Conservation (phyloP, 2,113 vertebrate genomes). For the Clupea harengus region DNA sequence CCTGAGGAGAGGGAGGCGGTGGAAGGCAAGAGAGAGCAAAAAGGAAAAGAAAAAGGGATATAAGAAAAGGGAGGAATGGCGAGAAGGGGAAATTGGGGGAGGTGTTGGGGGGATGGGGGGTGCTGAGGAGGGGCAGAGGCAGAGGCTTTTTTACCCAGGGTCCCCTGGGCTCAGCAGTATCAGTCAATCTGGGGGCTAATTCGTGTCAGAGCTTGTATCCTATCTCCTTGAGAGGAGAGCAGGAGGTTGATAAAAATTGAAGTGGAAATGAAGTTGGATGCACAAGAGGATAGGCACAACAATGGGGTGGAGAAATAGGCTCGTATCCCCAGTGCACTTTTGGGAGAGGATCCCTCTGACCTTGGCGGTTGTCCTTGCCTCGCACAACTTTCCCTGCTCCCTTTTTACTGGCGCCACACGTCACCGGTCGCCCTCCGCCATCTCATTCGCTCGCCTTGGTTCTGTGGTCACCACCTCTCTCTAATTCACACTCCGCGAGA, state of each 20-base stretch:
- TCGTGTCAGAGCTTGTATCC: slow-evolving; percentile 91
- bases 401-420: not conserved
- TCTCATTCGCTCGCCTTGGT: slow-evolving; percentile 24
- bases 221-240: slow-evolving; percentile 88
- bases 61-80: slow-evolving; percentile 47
- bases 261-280: slow-evolving; percentile 98
- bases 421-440: slow-evolving; percentile 11
- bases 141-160: slow-evolving; percentile 70
- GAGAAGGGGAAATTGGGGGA: slow-evolving; percentile 44
- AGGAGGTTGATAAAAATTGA: slow-evolving; percentile 97
- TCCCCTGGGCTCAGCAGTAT: slow-evolving; percentile 84
- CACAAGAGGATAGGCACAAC: slow-evolving; percentile 81
- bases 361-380: slow-evolving; percentile 83
- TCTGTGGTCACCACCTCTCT: not conserved
- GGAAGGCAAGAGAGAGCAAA: slow-evolving; percentile 46
- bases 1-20: slow-evolving; percentile 19
- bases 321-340: slow-evolving; percentile 74
- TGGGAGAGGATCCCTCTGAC: slow-evolving; percentile 73
- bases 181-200: slow-evolving; percentile 94
- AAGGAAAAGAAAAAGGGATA: slow-evolving; percentile 50
- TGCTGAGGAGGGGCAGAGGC: slow-evolving; percentile 46
- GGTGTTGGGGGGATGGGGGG: not conserved
- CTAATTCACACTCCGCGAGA: not conserved
- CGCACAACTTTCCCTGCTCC: slow-evolving; percentile 45
- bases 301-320: slow-evolving; percentile 76